Percentiles rank a stretch among this genome's conserved stretches.
Conservation (phyloP, 2,888 invertebrate species). For the Deilephila porcellus region DNA sequence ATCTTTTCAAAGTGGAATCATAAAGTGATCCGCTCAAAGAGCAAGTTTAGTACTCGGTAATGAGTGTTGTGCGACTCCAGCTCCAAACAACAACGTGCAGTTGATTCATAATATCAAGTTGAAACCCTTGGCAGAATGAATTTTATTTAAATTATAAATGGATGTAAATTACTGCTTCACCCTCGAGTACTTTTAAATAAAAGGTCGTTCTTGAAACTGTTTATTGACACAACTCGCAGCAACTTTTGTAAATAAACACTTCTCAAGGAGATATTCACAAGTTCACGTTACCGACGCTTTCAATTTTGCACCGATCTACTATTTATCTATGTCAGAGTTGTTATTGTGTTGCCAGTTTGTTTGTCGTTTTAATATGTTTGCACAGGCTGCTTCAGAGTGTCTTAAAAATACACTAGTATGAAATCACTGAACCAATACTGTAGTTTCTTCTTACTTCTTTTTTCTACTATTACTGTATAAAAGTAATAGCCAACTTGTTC, state of each 20-base stretch:
- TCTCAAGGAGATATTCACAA: slow-evolving; percentile 7
- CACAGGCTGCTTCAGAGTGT: neutral
- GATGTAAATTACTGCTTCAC: slow-evolving; percentile 10
- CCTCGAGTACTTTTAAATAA: slow-evolving; percentile 9
- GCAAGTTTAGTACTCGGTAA: neutral
- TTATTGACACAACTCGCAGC: slow-evolving; percentile 14
- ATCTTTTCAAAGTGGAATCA: neutral
- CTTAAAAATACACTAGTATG: neutral
- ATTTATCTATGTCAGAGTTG: neutral
- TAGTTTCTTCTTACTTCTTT: too few species aligned
- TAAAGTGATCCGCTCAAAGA: neutral
- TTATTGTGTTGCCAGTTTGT: neutral
- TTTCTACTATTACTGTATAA: too few species aligned
- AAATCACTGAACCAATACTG: too few species aligned
- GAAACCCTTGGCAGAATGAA: neutral
- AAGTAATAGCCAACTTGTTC: too few species aligned
- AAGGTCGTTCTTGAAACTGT: slow-evolving; percentile 21
- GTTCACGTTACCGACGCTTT: slow-evolving; percentile 1
- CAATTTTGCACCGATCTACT: neutral
- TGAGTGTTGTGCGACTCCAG: neutral
- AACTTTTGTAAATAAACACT: slow-evolving; percentile 22
- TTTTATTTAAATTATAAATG: slow-evolving; percentile 14
- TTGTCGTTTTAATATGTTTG: neutral
- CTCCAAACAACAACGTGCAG: neutral
- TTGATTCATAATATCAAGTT: neutral